phyloP scores from a whole-genome alignment of 2,888 invertebrate genomes.

The Hydraecia micacea region DNA sequence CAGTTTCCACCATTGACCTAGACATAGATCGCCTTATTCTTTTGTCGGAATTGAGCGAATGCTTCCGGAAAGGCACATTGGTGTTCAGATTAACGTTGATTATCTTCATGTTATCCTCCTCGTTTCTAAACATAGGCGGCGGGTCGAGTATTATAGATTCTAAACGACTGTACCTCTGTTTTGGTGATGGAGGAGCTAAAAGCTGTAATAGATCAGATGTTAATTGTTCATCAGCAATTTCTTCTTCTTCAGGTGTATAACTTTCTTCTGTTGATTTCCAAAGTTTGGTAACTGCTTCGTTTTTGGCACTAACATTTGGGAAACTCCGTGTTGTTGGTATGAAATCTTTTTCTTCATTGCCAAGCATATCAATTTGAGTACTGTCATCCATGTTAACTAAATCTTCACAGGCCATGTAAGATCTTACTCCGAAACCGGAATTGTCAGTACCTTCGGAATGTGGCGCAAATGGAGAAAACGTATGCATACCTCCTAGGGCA shows the following conservation, averaged over 20 bases:
- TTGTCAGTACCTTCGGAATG: conserved; percentile 91
- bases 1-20: conserved; percentile 85
- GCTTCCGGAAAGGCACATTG: conserved; percentile 86
- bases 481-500: conserved; percentile 65
- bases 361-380: conserved; percentile 86
- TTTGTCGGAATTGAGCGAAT: conserved; percentile 91
- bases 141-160: conserved; percentile 88
- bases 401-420: conserved; percentile 92
- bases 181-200: conserved; percentile 85
- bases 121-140: conserved; percentile 91
- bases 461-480: conserved; percentile 80
- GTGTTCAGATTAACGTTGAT: conserved; percentile 85
- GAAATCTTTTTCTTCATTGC: conserved; percentile 80
- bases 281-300: conserved; percentile 78
- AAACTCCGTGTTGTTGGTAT: conserved; percentile 91
- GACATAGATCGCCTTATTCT: conserved; percentile 87
- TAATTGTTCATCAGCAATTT: conserved; percentile 69
- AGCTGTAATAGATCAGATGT: conserved; percentile 77
- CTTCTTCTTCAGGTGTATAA: conserved; percentile 75
- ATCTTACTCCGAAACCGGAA: conserved; percentile 89
- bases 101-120: conserved; percentile 84
- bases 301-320: conserved; percentile 91
- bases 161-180: conserved; percentile 73
- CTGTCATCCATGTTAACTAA: conserved; percentile 92
- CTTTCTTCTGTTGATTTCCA: conserved; percentile 87